Evolutionary conservation across 2,113 vertebrate genomes (phyloP).

Genomic region (Hemichromis elongatus): DNA sequence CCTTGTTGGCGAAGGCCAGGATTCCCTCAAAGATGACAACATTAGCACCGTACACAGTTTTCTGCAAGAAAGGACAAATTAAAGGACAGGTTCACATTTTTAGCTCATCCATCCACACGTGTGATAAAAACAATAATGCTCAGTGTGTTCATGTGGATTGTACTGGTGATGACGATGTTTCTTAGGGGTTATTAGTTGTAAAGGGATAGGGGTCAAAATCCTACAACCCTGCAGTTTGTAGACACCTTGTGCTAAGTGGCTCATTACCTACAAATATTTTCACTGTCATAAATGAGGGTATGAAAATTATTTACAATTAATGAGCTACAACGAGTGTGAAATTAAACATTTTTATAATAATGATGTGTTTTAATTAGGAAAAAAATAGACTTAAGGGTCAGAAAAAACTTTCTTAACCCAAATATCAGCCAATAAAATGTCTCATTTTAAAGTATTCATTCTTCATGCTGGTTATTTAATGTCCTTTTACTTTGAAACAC

Average conservation of each 20-base stretch:
- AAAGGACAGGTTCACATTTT: neutral
- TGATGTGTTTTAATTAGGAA: neutral
- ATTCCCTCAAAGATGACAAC: slow-evolving; percentile 91
- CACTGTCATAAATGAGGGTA: neutral
- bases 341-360: neutral
- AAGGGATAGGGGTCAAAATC: neutral
- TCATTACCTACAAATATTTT: neutral
- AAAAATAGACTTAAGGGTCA: neutral
- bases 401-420: neutral
- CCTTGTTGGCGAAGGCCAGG: slow-evolving; percentile 88
- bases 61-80: slow-evolving; percentile 63
- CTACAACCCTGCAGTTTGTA: neutral
- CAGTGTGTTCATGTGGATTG: neutral
- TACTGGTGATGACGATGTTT: neutral
- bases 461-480: neutral
- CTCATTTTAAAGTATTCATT: neutral
- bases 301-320: neutral
- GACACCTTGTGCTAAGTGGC: neutral
- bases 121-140: neutral
- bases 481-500: neutral
- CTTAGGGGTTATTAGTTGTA: neutral
- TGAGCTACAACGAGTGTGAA: neutral
- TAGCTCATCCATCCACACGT: neutral
- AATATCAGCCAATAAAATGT: neutral
- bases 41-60: slow-evolving; percentile 87